phyloP scores from a whole-genome alignment of 2,797 vertebrate genomes.

The Avahi laniger region DNA sequence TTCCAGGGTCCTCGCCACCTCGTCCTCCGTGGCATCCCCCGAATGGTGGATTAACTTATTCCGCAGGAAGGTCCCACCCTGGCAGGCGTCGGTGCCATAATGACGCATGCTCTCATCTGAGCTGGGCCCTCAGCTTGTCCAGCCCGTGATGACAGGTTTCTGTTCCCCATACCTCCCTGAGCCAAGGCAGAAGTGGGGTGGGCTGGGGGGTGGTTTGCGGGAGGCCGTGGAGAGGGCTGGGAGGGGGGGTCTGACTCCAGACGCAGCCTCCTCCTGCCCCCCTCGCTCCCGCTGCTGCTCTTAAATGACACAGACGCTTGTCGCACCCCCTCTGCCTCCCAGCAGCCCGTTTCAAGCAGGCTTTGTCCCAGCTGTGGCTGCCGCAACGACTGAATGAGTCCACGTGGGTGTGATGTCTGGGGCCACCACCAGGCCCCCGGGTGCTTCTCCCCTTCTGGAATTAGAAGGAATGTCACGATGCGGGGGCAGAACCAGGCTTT shows the following conservation, averaged over 20 bases:
- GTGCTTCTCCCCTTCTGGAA: not conserved
- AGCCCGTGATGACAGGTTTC: not conserved
- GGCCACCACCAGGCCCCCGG: not conserved
- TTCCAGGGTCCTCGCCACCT: not conserved
- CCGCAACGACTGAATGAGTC: no score
- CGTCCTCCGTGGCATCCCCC: not conserved
- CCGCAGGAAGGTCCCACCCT: fast-evolving
- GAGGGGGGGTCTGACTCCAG: not conserved
- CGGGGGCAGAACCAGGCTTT: not conserved
- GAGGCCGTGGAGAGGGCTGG: not conserved
- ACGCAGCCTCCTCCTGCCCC: fast-evolving
- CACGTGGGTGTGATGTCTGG: not conserved
- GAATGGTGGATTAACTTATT: not conserved
- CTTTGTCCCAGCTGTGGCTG: not conserved
- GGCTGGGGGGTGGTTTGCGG: not conserved
- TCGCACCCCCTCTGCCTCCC: not conserved
- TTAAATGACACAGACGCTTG: not conserved
- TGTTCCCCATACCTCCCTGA: not conserved
- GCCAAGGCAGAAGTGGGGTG: not conserved
- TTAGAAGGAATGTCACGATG: not conserved
- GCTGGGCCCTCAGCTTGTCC: not conserved
- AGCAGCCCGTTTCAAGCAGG: not conserved
- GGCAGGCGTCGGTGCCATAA: fast-evolving
- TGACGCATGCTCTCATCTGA: fast-evolving
- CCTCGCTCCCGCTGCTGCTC: not conserved